Evolutionary conservation across 37 sponge, comb jelly and placozoan genomes (phyloP), one percentile per base, ranked within the genome.

Genomic region (Axinella damicornis): DNA sequence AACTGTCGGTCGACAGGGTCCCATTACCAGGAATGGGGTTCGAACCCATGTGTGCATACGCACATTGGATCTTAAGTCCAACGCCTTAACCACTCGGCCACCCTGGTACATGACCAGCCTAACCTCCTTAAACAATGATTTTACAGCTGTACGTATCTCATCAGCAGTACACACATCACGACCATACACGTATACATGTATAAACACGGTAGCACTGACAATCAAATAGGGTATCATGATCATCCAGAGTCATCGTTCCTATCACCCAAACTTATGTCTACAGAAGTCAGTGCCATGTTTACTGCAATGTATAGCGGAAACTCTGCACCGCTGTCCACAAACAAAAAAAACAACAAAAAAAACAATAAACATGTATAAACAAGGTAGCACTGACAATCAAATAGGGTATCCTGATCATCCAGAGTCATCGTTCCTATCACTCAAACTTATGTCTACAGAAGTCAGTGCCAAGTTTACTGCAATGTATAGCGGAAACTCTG

Each of bases 71-170:
- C 98, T 97, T 97, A 97, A 97, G 98, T 97, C 98, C 95, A 97
- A 97, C 98, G 95, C 98, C 98, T 97, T 97, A 97, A 97, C 98
- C 98, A 95, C 98, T 97, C 98, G 98, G 98, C 95, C 98, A 97
- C 94, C 98, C 98, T 97, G 98, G 98, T 97, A 83, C 36, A 46
- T 46, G 46, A 46, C 46, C 46, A 46, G 46, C 4, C 46, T 46
- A 46, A 4, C 46, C 46, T 12, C 46, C n/a, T n/a, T 46, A 46
- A 46, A 46, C 46, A 46, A 46, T 9, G 46, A 4, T 46, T 46
- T 46, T 46, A n/a, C n/a, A n/a, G n/a, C n/a, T n/a, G n/a, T n/a
- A n/a, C n/a, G n/a, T n/a, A n/a, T n/a, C n/a, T n/a, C n/a, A n/a
- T n/a, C n/a, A n/a, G n/a, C n/a, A n/a, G n/a, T n/a, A n/a, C n/a